Evolutionary conservation across 2,113 vertebrate genomes (phyloP).

Genomic region (Ahaetulla prasina): DNA sequence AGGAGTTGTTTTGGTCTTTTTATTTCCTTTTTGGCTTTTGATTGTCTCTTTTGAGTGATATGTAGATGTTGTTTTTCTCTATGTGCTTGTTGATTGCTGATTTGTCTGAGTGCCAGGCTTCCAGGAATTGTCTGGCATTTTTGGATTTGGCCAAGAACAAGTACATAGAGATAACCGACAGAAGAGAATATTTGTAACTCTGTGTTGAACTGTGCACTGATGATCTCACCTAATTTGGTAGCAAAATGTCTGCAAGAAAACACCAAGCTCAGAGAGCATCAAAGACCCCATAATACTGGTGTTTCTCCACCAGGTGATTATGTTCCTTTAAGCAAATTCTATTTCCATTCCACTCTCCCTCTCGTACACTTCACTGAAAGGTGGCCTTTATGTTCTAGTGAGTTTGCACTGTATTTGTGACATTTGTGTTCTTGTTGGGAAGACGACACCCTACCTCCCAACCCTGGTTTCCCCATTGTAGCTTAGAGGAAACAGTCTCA

Average conservation of each 20-base stretch:
- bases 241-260: background rate
- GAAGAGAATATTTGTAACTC: background rate
- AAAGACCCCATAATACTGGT: background rate
- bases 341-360: background rate
- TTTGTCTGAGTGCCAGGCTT: background rate
- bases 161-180: background rate
- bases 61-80: background rate
- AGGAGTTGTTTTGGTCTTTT: background rate
- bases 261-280: background rate
- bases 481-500: background rate
- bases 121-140: background rate
- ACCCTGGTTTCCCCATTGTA: background rate
- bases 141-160: background rate
- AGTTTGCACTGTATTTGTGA: background rate
- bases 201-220: background rate
- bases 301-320: background rate
- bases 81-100: background rate
- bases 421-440: background rate
- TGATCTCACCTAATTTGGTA: background rate
- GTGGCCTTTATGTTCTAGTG: background rate
- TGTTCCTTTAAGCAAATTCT: background rate
- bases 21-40: background rate
- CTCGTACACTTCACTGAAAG: background rate
- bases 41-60: background rate
- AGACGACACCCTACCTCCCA: background rate